Base-by-base conservation (phyloP, 1,140 invertebrate genomes). In the Homalodisca vitripennis region DNA sequence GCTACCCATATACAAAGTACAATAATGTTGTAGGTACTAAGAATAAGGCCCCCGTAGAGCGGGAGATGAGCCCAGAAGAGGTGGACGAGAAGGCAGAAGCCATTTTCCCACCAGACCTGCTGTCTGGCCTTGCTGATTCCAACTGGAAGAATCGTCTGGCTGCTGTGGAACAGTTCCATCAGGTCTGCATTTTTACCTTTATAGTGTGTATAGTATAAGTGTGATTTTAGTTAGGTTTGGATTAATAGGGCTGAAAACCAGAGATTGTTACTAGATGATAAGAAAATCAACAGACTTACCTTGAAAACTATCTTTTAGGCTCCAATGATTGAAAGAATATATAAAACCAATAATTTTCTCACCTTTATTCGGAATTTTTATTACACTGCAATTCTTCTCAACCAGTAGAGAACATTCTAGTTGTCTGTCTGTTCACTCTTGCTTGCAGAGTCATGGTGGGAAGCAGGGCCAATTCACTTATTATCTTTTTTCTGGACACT, bases 141-240 rank as follows among this genome's bases (percentile, higher is more conserved):
- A 94, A 94, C 78, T 97, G 94, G 94, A 97, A 97, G 81, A 89
- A 82, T 46, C 85, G 94, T 60, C 80, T 97, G n/a, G 80, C 84
- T 34, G 86, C 92, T 13, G 88, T 90, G 26, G 92, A 95, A 74
- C 87, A 87, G 71, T 84, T 95, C 63, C 77, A 83, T 17, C 83
- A 86, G 26, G 84, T 87, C 62, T 72, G 46, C 26, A 41, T 51
- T 12, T 41, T 57, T 57, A 6, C 6, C 6, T 10, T 20, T 10
- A 57, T 27, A 10, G 6, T 20, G 6, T 10, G 6, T 6, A 57
- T 20, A 57, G 26, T 57, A 57, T 6, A 57, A 10, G 13, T 22
- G 20, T 57, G 6, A 10, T 13, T 22, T 22, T 57, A 20, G 26
- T 57, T 57, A n/a, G n/a, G n/a, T 41, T n/a, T n/a, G n/a, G n/a